phyloP scores from a whole-genome alignment of 1,140 invertebrate genomes.

The Trypoxylus dichotomus region DNA sequence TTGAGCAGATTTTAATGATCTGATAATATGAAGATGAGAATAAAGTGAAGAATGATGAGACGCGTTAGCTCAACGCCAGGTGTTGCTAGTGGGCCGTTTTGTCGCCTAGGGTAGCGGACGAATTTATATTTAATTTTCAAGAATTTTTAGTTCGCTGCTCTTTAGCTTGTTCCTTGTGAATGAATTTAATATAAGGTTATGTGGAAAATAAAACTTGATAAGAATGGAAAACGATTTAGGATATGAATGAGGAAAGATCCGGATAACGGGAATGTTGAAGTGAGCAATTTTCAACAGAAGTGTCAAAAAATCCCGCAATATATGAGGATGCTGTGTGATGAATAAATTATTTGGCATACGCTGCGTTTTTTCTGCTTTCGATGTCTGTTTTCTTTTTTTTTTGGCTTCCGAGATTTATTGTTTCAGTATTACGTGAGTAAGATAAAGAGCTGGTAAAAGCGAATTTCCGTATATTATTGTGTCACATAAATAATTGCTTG shows the following conservation, averaged over 20 bases:
- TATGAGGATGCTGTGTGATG: neutral
- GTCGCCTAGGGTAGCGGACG: neutral
- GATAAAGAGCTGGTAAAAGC: neutral
- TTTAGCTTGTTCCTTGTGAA: neutral
- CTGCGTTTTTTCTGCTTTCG: neutral
- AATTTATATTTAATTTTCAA: neutral
- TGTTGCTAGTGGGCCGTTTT: neutral
- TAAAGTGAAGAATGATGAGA: neutral
- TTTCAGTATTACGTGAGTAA: neutral
- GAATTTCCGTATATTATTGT: neutral
- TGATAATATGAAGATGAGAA: neutral
- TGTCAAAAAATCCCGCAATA: neutral
- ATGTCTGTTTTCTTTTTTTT: neutral
- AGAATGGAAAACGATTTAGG: neutral
- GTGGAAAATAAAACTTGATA: constrained; percentile 1
- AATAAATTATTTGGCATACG: neutral
- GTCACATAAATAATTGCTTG: constrained; percentile 5
- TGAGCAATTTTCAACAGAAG: neutral
- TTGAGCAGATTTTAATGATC: neutral
- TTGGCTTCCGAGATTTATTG: neutral
- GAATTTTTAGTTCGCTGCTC: neutral
- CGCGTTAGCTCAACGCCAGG: neutral
- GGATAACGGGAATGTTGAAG: neutral
- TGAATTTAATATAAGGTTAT: neutral
- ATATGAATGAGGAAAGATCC: neutral